Conservation (phyloP, 2,888 invertebrate species). For the Hypselothyrea guttata region DNA sequence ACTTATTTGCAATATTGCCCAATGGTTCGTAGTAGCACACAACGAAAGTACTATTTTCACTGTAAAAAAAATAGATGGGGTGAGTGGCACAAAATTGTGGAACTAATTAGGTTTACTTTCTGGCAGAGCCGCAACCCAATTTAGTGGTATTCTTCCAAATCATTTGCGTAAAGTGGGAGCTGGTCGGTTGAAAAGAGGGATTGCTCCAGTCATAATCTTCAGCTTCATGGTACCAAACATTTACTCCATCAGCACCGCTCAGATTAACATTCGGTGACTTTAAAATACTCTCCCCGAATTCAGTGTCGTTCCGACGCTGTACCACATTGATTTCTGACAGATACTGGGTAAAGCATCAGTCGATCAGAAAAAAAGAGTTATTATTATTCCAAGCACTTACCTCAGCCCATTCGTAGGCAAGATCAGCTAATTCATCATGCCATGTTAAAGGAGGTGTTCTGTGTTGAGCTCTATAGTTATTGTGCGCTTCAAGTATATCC, state of each 20-base stretch:
- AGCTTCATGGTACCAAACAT: conserved; percentile 91
- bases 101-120: no score
- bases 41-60: no score
- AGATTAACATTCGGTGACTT: conserved; percentile 88
- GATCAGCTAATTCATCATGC: conserved; percentile 86
- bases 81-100: no score
- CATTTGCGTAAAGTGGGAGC: conserved; percentile 94
- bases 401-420: conserved; percentile 89
- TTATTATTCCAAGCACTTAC: conserved; percentile 34
- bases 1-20: no score
- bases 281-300: conserved; percentile 93
- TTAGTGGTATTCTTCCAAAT: conserved; percentile 90
- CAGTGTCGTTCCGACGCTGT: conserved; percentile 89
- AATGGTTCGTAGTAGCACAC: no score
- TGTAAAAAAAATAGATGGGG: no score
- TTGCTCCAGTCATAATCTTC: conserved; percentile 86
- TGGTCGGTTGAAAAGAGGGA: conserved; percentile 85
- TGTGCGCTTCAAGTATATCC: conserved; percentile 89
- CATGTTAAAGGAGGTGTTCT: conserved; percentile 87
- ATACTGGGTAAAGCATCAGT: no score
- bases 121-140: no score
- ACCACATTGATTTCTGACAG: conserved; percentile 85
- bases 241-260: conserved; percentile 88
- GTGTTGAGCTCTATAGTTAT: conserved; percentile 87
- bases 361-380: not conserved